Percentiles rank a stretch among this genome's conserved stretches.
Evolutionary conservation across 2,888 invertebrate genomes (phyloP).

Genomic region (Epinotia ramella): DNA sequence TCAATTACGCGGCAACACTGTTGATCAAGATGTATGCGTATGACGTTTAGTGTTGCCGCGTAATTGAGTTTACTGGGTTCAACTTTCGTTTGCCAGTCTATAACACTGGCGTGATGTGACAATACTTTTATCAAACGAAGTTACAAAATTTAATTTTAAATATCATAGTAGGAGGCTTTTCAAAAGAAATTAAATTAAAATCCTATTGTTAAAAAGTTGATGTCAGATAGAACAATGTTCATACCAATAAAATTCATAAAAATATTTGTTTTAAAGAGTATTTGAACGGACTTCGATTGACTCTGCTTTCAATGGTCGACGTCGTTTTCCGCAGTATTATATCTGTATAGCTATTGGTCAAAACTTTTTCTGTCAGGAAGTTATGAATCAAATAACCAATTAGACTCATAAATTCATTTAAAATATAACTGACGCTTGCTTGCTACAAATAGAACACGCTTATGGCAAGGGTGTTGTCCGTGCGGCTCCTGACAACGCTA

Average conservation of each 20-base stretch:
- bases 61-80: no score
- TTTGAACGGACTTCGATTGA: conserved; percentile 14
- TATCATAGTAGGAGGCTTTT: not conserved
- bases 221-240: not conserved
- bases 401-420: not conserved
- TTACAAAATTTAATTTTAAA: not conserved
- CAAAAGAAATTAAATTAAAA: not conserved
- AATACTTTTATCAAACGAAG: not conserved
- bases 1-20: no score
- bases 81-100: no score
- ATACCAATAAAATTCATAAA: not conserved
- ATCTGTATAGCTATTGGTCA: conserved; percentile 27
- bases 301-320: conserved; percentile 22
- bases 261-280: not conserved
- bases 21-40: no score
- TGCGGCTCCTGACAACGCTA: conserved; percentile 71
- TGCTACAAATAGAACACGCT: conserved; percentile 54
- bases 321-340: not conserved
- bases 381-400: conserved; percentile 25
- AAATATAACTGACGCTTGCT: conserved; percentile 2
- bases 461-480: conserved; percentile 75
- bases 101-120: not conserved
- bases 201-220: not conserved
- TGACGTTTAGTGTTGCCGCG: no score
- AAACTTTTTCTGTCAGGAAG: not conserved